Base-by-base conservation (phyloP, 2,797 vertebrate species). In the Parambassis ranga region DNA sequence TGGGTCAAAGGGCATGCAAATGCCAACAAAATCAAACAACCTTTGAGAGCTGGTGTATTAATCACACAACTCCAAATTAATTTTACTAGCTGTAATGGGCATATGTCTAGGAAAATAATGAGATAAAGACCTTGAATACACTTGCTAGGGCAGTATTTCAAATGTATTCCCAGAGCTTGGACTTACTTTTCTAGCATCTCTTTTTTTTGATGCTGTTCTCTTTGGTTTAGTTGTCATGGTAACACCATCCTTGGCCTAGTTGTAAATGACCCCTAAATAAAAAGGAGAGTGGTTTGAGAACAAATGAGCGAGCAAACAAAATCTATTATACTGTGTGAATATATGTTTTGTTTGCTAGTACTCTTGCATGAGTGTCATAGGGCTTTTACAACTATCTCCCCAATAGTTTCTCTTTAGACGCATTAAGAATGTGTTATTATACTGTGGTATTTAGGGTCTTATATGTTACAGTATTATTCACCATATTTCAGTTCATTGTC, bases 231-330 rank as follows among this genome's bases (percentile, higher is more conserved):
- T 92, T 91, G 62, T 83, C 79, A 91, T 89, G 79, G 87, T 76
- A 89, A 91, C 84, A 67, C 35, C 70, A 85, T 87, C 81, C 62
- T 78, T 90, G 82, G 81, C 88, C 83, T 87, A 85, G 65, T 91
- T 90, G 76, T 81, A 77, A 80, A 65, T 86, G 82, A 91, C 86
- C 83, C 86, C 81, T 86, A 71, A 81, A 77, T 79, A 58, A 82
- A 77, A 71, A 79, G 41, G 60, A 76, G 56, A 23, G 32, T 74
- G 59, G 65, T 64, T 62, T 61, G 24, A 56, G 57, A 79, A 72
- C 47, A 65, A 76, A 76, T 49, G 66, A 80, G 51, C 1, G 4
- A 57, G 48, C 50, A 65, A 69, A 70, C 26, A 65, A 67, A 65
- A 56, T 71, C 19, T 57, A 31, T 80, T 49, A 13, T 38, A 19